These are phyloP conservation scores for Nasonia giraulti DNA, from an alignment of 1,140 invertebrate species.

Conservation along the genomic window DNA sequence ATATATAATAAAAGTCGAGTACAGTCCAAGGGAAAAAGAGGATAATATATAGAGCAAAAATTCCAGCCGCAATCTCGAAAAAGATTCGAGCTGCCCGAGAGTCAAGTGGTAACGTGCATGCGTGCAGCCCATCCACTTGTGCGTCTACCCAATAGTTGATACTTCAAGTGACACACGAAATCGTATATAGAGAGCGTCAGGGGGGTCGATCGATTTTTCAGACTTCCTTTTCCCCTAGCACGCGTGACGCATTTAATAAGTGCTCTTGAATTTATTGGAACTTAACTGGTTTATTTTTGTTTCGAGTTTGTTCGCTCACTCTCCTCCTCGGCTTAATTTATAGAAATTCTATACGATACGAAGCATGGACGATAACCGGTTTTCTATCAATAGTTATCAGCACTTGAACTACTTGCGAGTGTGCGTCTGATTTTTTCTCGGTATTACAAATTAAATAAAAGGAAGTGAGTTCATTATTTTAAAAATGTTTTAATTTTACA, in stretches of 20 bases:
- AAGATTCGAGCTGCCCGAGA: background rate
- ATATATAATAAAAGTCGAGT: too few species aligned
- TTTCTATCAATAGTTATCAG: background rate
- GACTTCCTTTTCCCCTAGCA: background rate
- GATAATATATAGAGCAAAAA: background rate
- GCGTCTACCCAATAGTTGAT: background rate
- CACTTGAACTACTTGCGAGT: background rate
- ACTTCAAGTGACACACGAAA: constrained; percentile 36
- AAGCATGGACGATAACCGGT: background rate
- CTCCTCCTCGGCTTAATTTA: background rate
- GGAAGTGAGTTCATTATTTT: background rate
- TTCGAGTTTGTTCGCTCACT: background rate
- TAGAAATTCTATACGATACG: background rate
- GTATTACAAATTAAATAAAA: too few species aligned
- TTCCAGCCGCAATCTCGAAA: constrained; percentile 22
- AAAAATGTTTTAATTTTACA: constrained; percentile 3
- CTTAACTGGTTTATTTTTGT: constrained; percentile 6
- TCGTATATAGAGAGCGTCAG: background rate
- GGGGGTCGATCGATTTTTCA: constrained; percentile 33
- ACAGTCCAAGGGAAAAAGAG: background rate
- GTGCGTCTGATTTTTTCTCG: background rate
- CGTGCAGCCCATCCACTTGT: constrained; percentile 26
- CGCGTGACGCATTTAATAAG: constrained; percentile 29
- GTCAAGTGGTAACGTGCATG: constrained; percentile 6
- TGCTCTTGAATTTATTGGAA: constrained; percentile 4